phyloP scores from a whole-genome alignment of 30 jellyfish, hydroid and myxozoan genomes.

The Aurelia aurita complex sp. Pacific region DNA sequence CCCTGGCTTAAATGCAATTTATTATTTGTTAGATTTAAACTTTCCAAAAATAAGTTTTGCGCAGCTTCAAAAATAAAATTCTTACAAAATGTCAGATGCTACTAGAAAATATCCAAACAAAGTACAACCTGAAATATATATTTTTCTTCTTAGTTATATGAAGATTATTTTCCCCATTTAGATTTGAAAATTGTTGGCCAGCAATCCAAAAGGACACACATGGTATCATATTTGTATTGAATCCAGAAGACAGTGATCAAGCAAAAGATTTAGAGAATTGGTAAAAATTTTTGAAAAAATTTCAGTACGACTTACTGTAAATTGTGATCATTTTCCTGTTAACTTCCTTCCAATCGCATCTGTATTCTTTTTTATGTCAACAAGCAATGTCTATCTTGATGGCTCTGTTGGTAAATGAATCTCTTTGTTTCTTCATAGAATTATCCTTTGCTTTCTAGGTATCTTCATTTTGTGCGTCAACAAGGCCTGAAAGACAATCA shows the following conservation, averaged over 20 bases:
- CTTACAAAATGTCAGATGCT: no score
- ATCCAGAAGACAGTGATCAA: slow-evolving; percentile 76
- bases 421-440: no score
- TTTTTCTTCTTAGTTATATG: no score
- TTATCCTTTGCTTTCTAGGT: slow-evolving; percentile 42
- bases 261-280: slow-evolving; percentile 87
- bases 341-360: background rate
- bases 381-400: background rate
- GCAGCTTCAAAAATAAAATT: no score
- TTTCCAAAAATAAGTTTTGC: no score
- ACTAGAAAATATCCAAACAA: no score
- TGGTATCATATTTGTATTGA: slow-evolving; percentile 76
- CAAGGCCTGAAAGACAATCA: slow-evolving; percentile 75
- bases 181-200: slow-evolving; percentile 97
- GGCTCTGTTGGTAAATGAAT: no score
- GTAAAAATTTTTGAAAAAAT: slow-evolving; percentile 15
- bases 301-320: no score
- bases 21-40: no score
- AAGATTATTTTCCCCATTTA: background rate
- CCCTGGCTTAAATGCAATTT: no score
- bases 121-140: no score
- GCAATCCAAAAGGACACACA: slow-evolving; percentile 83
- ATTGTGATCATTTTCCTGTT: no score
- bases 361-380: background rate
- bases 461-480: slow-evolving; percentile 84